These are phyloP conservation scores for Argyrosomus japonicus DNA, from an alignment of 2,113 vertebrate species.

Conservation along the genomic window DNA sequence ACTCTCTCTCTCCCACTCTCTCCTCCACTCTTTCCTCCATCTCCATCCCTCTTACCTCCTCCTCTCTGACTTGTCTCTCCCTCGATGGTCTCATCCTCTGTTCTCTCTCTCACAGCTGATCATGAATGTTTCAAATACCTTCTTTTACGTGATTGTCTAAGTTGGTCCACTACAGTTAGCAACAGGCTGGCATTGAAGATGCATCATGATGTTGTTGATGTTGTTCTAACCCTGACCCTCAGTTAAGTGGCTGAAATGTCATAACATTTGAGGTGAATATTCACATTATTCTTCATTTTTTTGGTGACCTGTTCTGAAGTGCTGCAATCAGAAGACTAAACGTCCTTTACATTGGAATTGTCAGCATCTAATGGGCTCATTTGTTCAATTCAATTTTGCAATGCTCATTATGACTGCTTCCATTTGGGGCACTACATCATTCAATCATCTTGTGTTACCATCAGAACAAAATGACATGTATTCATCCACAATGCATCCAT, in stretches of 20 bases:
- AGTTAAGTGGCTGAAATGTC: background rate
- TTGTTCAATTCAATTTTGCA: background rate
- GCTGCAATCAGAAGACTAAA: background rate
- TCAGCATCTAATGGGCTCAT: background rate
- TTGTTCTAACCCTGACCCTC: background rate
- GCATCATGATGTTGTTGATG: background rate
- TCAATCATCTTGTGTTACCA: background rate
- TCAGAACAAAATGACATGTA: too few relatives aligned
- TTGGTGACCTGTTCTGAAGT: background rate
- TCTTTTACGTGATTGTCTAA: background rate
- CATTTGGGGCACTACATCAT: background rate
- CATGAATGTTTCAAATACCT: background rate
- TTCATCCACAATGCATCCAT: too few relatives aligned
- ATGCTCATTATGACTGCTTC: background rate
- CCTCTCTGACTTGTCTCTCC: background rate
- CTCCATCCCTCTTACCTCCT: constrained; percentile 4
- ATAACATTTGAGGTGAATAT: background rate
- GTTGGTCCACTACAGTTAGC: background rate
- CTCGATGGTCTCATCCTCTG: background rate
- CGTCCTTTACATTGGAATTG: background rate
- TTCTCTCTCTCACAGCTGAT: background rate
- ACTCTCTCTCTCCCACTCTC: constrained; percentile 1
- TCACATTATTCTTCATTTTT: background rate
- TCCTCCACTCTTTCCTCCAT: background rate
- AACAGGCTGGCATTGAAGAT: background rate